These are phyloP conservation scores for Catharus ustulatus DNA, from an alignment of 2,797 vertebrate species.

Conservation along the genomic window DNA sequence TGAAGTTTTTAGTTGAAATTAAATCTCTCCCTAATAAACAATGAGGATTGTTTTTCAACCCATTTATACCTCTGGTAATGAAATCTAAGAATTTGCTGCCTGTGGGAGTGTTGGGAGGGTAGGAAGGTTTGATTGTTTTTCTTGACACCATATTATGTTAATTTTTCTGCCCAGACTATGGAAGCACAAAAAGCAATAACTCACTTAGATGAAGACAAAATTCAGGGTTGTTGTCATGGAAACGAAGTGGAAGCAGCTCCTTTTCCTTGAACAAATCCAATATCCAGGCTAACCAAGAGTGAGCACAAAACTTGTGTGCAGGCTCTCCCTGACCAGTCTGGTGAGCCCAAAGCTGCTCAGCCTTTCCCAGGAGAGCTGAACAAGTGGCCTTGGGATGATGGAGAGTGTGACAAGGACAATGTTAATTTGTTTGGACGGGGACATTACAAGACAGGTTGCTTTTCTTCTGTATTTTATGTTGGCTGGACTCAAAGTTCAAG, in stretches of 20 bases:
- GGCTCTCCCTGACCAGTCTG: neutral
- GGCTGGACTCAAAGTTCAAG: neutral
- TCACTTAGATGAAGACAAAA: slow-evolving; percentile 70
- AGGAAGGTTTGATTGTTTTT: slow-evolving; percentile 65
- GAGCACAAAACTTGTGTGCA: slow-evolving; percentile 2
- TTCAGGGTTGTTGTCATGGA: slow-evolving; percentile 78
- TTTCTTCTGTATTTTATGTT: neutral
- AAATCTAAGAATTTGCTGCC: slow-evolving; percentile 50
- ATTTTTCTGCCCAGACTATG: slow-evolving; percentile 70
- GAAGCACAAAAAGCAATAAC: slow-evolving; percentile 74
- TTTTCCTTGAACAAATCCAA: slow-evolving; percentile 68
- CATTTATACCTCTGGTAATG: slow-evolving; percentile 38
- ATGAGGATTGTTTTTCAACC: slow-evolving; percentile 48
- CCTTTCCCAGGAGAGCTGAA: neutral
- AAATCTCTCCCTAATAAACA: slow-evolving; percentile 56
- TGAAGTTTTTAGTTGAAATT: slow-evolving; percentile 66
- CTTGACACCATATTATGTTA: slow-evolving; percentile 69
- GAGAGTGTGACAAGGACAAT: neutral
- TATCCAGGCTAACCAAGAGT: slow-evolving; percentile 40
- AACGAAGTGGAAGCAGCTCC: slow-evolving; percentile 72
- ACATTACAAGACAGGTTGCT: neutral
- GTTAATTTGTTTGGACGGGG: neutral
- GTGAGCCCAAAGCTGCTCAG: neutral
- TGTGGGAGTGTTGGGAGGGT: slow-evolving; percentile 32
- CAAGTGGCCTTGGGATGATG: neutral